A percentile compares a stretch with the other conserved stretches of the same genome.
phyloP scores from a whole-genome alignment of 2,888 invertebrate genomes.

The Esperia sulphurella region DNA sequence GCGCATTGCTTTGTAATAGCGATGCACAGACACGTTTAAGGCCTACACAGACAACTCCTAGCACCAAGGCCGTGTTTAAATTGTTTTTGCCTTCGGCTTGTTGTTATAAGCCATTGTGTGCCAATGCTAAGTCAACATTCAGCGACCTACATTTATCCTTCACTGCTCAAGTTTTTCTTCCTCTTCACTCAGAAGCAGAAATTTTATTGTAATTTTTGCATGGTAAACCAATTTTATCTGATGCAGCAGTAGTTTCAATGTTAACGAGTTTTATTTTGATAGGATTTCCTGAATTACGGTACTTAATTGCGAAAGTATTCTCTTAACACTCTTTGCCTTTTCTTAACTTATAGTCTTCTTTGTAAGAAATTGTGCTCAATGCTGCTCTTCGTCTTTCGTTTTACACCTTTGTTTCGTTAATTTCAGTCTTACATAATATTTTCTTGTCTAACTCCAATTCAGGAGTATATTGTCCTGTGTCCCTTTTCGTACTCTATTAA shows the following conservation, averaged over 20 bases:
- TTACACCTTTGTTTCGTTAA: no score
- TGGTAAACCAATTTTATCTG: no score
- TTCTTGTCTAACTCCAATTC: no score
- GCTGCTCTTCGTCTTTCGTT: no score
- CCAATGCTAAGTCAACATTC: constrained; percentile 50
- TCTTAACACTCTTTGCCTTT: no score
- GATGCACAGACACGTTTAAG: constrained; percentile 38
- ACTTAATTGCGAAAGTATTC: no score
- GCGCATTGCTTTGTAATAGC: constrained; percentile 19
- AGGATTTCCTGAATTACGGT: no score
- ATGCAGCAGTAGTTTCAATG: no score
- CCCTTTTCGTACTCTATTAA: constrained; percentile 27
- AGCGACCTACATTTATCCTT: constrained; percentile 45
- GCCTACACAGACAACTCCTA: constrained; percentile 38
- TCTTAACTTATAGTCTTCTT: no score
- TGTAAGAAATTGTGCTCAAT: no score
- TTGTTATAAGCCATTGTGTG: constrained; percentile 54
- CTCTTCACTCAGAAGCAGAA: constrained; percentile 8
- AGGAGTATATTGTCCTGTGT: constrained; percentile 11
- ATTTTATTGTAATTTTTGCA: constrained; percentile 2
- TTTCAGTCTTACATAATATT: no score
- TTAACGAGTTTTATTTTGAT: no score
- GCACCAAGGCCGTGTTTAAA: constrained; percentile 49
- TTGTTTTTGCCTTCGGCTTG: constrained; percentile 54
- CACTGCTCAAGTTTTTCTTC: constrained; percentile 30